Base-by-base conservation (phyloP, 2,113 vertebrate genomes). In the Lophotis ruficrista region DNA sequence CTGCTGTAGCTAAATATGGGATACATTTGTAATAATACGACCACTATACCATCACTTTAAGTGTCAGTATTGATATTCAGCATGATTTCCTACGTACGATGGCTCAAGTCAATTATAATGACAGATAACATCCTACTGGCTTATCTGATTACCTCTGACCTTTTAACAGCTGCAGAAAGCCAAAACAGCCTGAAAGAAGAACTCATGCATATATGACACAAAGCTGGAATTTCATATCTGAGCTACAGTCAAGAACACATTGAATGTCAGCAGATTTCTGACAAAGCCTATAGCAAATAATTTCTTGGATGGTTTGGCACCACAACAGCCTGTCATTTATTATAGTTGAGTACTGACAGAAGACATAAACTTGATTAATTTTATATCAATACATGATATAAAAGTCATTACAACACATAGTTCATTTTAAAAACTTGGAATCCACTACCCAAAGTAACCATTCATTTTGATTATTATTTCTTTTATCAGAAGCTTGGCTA, bases 131-230 rank as follows among this genome's bases (percentile, higher is more conserved):
- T 96, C 89, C 93, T 96, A 93, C 77, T 95, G 94, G 94, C 77
- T 96, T 56, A 97, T 97, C 94, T 95, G 94, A 97, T 97, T 98
- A 97, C 96, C 96, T 98, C 93, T 97, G 96, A 97, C 95, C 95
- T 97, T 98, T 97, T 85, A 97, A 96, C 96, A 97, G 95, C 85
- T 96, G 84, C 75, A 92, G 79, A 95, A 93, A 97, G 87, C 80
- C 96, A 97, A 97, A 97, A 94, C 81, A 96, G 80, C 91, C 90
- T 35, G 85, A 95, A 96, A 97, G 90, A 93, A 89, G 71, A 95
- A 89, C 78, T 95, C 93, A 94, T 92, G 95, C 91, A 97, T 97
- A 87, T 68, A 95, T 90, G 94, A 96, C 91, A 97, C 92, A 95
- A 94, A 97, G 76, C 89, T 95, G 88, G 84, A 94, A 96, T 97